Conservation (phyloP, 2,888 invertebrate species). For the Eupithecia vulgata region DNA sequence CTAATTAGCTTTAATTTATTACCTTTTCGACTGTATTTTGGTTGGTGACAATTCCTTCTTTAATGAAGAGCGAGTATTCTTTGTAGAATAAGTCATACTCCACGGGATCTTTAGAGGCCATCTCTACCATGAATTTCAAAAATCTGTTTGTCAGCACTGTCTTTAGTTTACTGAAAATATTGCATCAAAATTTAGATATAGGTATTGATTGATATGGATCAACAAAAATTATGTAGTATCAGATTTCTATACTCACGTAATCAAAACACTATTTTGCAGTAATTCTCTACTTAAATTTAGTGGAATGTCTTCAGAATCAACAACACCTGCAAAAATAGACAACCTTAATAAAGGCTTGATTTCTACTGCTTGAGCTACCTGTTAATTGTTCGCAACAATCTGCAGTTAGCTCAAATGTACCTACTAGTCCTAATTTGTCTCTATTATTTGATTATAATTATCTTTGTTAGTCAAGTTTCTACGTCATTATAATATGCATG, state of each 20-base stretch:
- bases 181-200: neutral
- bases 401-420: too few species aligned
- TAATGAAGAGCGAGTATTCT: constrained; percentile 96
- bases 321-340: constrained; percentile 87
- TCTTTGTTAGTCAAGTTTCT: too few species aligned
- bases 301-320: constrained; percentile 99
- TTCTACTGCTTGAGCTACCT: neutral
- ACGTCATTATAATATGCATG: too few species aligned
- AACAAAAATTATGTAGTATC: neutral
- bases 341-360: neutral
- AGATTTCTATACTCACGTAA: constrained; percentile 84
- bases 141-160: constrained; percentile 93
- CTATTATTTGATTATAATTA: too few species aligned
- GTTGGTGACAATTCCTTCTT: constrained; percentile 96
- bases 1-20: constrained; percentile 36
- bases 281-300: constrained; percentile 97
- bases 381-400: too few species aligned
- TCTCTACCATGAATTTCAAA: constrained; percentile 93
- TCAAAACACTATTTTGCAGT: constrained; percentile 95
- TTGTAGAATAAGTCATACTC: constrained; percentile 94
- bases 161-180: constrained; percentile 87
- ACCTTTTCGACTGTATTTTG: constrained; percentile 92
- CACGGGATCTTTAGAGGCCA: constrained; percentile 91
- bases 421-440: too few species aligned
- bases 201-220: neutral